A percentile compares a stretch with the other conserved stretches of the same genome.
Conservation (phyloP, 2,888 invertebrate species). For the Melieria crassipennis region DNA sequence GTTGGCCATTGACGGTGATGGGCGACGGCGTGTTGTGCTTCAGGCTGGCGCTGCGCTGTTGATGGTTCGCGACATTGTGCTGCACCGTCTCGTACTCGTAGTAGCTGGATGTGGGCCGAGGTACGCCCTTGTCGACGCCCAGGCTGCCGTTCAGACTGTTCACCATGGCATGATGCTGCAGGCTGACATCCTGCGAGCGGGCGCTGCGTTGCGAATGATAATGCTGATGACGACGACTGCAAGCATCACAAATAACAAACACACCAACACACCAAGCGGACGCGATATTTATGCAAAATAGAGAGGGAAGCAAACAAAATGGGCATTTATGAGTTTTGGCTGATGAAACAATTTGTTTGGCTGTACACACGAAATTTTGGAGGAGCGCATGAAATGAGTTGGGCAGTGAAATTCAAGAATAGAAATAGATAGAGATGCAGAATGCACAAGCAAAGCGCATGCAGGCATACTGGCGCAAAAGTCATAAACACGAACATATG, state of each 20-base stretch:
- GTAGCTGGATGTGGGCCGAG: conserved; percentile 81
- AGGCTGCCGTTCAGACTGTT: conserved; percentile 49
- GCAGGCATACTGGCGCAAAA: background rate
- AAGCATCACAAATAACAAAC: conserved; percentile 24
- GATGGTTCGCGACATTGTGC: conserved; percentile 66
- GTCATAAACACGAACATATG: background rate
- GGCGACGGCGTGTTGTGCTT: conserved; percentile 57
- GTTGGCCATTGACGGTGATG: conserved; percentile 46
- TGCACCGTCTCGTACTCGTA: conserved; percentile 86
- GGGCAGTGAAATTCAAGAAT: conserved; percentile 11
- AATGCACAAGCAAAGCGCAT: background rate
- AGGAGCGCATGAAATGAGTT: conserved; percentile 1
- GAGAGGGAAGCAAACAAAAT: too few relatives aligned
- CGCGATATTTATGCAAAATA: background rate
- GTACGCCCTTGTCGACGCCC: conserved; percentile 36
- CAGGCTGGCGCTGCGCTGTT: conserved; percentile 57
- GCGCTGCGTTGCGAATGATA: conserved; percentile 73
- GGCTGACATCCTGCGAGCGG: conserved; percentile 69
- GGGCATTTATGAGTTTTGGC: too few relatives aligned
- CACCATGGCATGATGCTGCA: conserved; percentile 64
- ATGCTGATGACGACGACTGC: conserved; percentile 74
- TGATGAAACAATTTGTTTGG: too few relatives aligned
- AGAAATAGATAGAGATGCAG: background rate
- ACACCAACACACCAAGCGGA: background rate
- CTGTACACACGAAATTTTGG: too few relatives aligned